phyloP scores from a whole-genome alignment of 2,113 vertebrate species.

The Stigmatopora argus region DNA sequence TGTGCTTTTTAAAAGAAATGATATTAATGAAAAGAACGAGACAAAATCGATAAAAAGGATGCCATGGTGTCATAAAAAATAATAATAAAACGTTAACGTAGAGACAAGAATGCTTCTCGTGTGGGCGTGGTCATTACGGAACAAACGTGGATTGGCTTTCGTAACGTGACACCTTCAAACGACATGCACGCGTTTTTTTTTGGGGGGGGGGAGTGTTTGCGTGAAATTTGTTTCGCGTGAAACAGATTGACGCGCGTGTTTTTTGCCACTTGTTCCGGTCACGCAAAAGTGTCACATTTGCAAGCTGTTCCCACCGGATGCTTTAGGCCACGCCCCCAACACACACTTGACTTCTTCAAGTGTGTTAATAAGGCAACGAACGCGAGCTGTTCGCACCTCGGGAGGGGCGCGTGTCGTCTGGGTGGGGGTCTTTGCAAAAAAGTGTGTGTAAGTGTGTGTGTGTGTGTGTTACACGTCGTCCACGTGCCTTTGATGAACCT shows the following conservation, averaged over 20 bases:
- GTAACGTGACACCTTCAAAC: neutral
- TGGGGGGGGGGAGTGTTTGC: neutral
- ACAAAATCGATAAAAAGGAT: too few relatives aligned
- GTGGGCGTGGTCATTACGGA: neutral
- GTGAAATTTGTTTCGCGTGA: neutral
- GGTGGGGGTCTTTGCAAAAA: neutral
- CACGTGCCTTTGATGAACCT: too few relatives aligned
- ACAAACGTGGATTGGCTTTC: neutral
- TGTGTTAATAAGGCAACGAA: neutral
- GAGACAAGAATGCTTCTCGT: neutral
- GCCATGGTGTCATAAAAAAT: too few relatives aligned
- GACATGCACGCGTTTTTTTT: neutral
- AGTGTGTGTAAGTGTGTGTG: too few relatives aligned
- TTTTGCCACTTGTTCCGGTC: neutral
- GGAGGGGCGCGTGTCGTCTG: neutral
- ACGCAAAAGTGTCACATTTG: neutral
- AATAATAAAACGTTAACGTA: too few relatives aligned
- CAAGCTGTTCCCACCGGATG: neutral
- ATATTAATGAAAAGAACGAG: too few relatives aligned
- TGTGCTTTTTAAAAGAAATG: too few relatives aligned
- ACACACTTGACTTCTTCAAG: too few relatives aligned
- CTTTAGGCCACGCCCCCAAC: neutral
- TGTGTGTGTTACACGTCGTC: too few relatives aligned
- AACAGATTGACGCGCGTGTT: neutral
- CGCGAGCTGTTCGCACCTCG: neutral